Base-by-base conservation (phyloP, 2,888 invertebrate species). In the Phortica okadai region DNA sequence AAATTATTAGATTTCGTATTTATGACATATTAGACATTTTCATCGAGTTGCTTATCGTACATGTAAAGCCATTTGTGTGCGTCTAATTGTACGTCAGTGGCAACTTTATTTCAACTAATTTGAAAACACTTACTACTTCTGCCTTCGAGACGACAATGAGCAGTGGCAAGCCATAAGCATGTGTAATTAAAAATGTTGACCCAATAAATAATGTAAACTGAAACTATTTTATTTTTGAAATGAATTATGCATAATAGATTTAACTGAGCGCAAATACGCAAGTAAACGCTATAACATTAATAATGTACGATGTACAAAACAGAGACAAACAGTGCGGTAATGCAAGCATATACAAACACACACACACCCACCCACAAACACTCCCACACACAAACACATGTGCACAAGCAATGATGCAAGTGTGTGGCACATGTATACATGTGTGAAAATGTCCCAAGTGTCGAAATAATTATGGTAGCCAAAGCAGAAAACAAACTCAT, bases 381-480 rank as follows among this genome's bases (percentile, higher is more conserved):
- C 59, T 58, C 76, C 69, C 14, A 42, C 7, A 6, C 8, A 42
- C 11, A 66, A 14, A 66, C n/a, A 42, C 66, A 14, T 33, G 1
- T 66, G n/a, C 58, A 45, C 10, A 10, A 10, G 10, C 45, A 45
- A 45, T 45, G 2, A 50, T 50, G 50, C 10, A 50, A 6, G 8
- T 50, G 50, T 50, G 50, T 33, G 50, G 45, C 45, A 10, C 45
- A 45, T 45, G 45, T 45, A 8, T 45, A 21, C 10, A 10, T 64
- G n/a, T 44, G 16, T 44, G 74, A 79, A 78, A 80, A 80, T 77
- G 78, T 84, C 82, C 88, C 86, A 81, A 81, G 79, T 80, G 82
- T 82, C 80, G 74, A 82, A 84, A 88, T 86, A 85, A 85, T 87
- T 84, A 81, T 82, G 79, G 59, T 56, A 76, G 79, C 66, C 70